Evolutionary conservation across 2,113 vertebrate species (phyloP), one percentile per base, ranked within the genome.

Genomic region (Entosphenus tridentatus): DNA sequence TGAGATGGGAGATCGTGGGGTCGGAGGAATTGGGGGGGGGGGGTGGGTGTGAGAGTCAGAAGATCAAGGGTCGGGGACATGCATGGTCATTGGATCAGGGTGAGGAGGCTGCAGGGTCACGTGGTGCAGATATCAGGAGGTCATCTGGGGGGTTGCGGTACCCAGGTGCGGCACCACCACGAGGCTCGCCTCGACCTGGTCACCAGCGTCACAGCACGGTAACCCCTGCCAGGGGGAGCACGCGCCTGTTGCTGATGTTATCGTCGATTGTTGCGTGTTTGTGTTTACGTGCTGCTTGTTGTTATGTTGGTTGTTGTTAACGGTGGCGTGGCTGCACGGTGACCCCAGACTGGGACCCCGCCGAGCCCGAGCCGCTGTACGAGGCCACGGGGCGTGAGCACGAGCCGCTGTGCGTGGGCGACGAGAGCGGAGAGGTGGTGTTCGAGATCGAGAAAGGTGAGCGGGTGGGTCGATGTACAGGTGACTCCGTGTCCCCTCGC

Each of bases 341-440:
- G 39, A 73, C 73, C 57, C 39, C 72, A 93, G 92, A 91, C 68
- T 88, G 89, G 86, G 78, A 82, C 1, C 89, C 87, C 11, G 75
- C 82, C 11, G 70, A 83, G 16, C 84, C 82, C 0, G 91, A 96
- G 75, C 77, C 78, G 8, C 89, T 95, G 76, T 89, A 86, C 75
- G 79, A 84, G 69, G 73, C 76, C 69, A 78, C 71, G 1, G 81
- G 79, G 39, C 70, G 68, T 1, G 80, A 87, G 74, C 71, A 57
- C 55, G n/a, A 73, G 7, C 81, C 79, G 0, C 68, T 77, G 68
- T 12, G 76, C 69, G 68, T 70, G 0, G 10, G 72, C 11, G 77
- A 84, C n/a, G 78, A 82, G 67, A 80, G 56, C 71, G 84, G 84
- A 72, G 82, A 75, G 1, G 3, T 85, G 0, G 83, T 90, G 6